Evolutionary conservation across 1,140 invertebrate species (phyloP).

Genomic region (Diploscapter pachys): DNA sequence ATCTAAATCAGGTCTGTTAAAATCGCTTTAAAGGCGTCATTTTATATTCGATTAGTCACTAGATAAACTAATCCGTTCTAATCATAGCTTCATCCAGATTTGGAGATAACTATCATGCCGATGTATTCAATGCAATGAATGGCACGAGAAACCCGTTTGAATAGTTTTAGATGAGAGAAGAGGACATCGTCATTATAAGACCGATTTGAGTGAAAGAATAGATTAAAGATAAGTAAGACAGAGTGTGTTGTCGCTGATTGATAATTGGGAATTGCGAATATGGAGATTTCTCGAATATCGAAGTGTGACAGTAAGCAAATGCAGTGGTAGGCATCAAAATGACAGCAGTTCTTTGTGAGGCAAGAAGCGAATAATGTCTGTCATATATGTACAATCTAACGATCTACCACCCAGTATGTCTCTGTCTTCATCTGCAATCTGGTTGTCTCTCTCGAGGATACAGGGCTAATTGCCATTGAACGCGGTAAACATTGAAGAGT

Average conservation of each 20-base stretch:
- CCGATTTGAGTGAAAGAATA: neutral
- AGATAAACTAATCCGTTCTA: no score
- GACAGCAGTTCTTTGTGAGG: no score
- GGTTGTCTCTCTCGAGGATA: neutral
- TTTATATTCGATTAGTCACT: neutral
- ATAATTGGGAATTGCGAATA: no score
- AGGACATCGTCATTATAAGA: neutral
- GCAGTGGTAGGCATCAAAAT: no score
- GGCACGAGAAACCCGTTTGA: neutral
- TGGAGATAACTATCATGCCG: neutral
- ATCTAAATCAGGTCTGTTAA: conserved; percentile 29
- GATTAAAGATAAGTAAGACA: no score
- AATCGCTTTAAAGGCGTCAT: neutral
- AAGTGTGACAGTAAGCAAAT: no score
- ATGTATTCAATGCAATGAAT: neutral
- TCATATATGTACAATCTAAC: no score
- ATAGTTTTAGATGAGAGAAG: neutral
- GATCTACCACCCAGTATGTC: neutral
- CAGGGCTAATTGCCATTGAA: neutral
- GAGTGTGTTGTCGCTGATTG: no score
- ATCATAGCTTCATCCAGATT: no score
- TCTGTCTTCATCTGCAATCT: neutral
- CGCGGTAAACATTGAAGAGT: neutral
- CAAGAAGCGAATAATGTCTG: no score
- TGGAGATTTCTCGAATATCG: no score